Conservation (phyloP, 1,140 invertebrate genomes). For the Caligus rogercresseyi region DNA sequence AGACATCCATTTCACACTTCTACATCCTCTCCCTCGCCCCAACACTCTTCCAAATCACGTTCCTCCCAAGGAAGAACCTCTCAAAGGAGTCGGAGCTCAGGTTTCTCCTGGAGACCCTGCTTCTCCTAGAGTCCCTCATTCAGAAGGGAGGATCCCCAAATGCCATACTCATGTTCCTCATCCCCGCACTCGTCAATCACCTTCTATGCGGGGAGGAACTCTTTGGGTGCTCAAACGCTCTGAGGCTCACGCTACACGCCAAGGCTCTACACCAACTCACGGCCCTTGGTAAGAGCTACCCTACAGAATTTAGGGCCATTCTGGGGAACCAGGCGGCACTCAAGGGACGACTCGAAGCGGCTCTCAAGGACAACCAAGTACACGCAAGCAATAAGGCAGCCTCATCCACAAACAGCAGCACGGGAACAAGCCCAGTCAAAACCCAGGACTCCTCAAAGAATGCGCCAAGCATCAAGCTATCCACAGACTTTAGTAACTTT, state of each 20-base stretch:
- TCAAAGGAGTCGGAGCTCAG: slow-evolving; percentile 40
- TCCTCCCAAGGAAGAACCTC: slow-evolving; percentile 27
- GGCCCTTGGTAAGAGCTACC: slow-evolving; percentile 74
- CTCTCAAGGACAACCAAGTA: slow-evolving; percentile 53
- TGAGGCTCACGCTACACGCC: slow-evolving; percentile 53
- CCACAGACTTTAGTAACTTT: slow-evolving; percentile 91
- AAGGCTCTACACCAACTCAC: slow-evolving; percentile 68
- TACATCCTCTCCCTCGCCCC: slow-evolving; percentile 62
- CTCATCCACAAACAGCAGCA: no score
- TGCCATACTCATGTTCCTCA: slow-evolving; percentile 5
- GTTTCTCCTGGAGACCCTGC: slow-evolving; percentile 46
- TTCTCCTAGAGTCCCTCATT: slow-evolving; percentile 51
- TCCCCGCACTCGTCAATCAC: slow-evolving; percentile 10
- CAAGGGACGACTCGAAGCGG: slow-evolving; percentile 59
- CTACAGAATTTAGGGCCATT: slow-evolving; percentile 72
- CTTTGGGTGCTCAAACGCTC: slow-evolving; percentile 41
- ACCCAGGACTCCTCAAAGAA: slow-evolving; percentile 35
- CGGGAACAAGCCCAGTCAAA: slow-evolving; percentile 24
- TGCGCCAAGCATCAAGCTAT: slow-evolving; percentile 70
- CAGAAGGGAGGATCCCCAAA: not conserved
- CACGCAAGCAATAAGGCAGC: slow-evolving; percentile 35
- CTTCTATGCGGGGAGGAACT: slow-evolving; percentile 46
- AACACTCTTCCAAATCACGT: slow-evolving; percentile 15
- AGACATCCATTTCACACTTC: slow-evolving; percentile 46
- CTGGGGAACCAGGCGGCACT: slow-evolving; percentile 63